These are phyloP conservation scores for Drosophila mercatorum DNA, from an alignment of 2,888 invertebrate genomes.

Conservation along the genomic window DNA sequence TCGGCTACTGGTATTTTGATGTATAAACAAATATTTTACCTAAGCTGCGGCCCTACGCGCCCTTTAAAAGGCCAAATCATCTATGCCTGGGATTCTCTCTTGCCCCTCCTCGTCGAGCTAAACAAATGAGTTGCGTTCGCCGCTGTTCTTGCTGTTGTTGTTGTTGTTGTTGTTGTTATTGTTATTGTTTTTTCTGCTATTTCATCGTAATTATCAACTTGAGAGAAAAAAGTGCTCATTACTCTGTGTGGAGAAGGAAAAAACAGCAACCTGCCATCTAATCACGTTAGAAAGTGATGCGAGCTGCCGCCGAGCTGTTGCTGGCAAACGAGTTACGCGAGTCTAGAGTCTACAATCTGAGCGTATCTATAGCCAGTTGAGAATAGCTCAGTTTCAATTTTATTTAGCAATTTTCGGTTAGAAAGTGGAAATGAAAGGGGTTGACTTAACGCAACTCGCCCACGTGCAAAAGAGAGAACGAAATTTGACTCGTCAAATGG, in stretches of 20 bases:
- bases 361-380: constrained; percentile 20
- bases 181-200: constrained; percentile 53
- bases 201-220: constrained; percentile 78
- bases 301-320: constrained; percentile 18
- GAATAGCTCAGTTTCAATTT: constrained; percentile 28
- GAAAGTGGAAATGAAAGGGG: constrained; percentile 29
- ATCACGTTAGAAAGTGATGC: constrained; percentile 72
- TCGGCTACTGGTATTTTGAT: constrained; percentile 77
- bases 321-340: constrained; percentile 53
- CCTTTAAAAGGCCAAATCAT: constrained; percentile 58
- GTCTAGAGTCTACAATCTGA: constrained; percentile 17
- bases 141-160: constrained; percentile 19
- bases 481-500: not conserved
- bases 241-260: constrained; percentile 27
- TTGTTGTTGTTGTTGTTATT: constrained; percentile 23
- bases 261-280: constrained; percentile 44
- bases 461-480: not conserved
- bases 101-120: constrained; percentile 34
- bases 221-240: constrained; percentile 73
- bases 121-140: constrained; percentile 63
- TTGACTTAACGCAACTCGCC: not conserved
- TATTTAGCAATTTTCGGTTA: constrained; percentile 18
- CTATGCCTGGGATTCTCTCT: constrained; percentile 20
- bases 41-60: constrained; percentile 47
- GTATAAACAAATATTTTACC: constrained; percentile 75